These are phyloP conservation scores for Dascillus cervinus DNA, from an alignment of 2,888 invertebrate genomes.

Conservation along the genomic window DNA sequence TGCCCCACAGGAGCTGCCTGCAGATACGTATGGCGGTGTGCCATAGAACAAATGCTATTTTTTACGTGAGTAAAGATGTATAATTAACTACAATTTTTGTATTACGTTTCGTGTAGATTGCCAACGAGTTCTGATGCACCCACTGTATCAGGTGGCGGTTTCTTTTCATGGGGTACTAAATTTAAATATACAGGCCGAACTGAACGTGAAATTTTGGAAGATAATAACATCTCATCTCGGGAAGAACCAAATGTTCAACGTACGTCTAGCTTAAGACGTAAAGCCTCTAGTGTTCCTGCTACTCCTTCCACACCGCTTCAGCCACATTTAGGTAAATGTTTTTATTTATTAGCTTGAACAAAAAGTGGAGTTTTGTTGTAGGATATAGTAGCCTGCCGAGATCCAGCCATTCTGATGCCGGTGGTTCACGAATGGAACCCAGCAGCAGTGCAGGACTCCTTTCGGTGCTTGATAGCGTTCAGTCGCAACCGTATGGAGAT, in stretches of 20 bases:
- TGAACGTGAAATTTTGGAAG: slow-evolving; percentile 83
- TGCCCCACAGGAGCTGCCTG: slow-evolving; percentile 89
- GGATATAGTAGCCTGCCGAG: slow-evolving; percentile 81
- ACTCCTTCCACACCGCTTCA: slow-evolving; percentile 80
- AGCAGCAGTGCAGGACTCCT: slow-evolving; percentile 37
- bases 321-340: slow-evolving; percentile 53
- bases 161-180: slow-evolving; percentile 91
- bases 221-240: slow-evolving; percentile 60
- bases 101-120: no score
- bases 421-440: slow-evolving; percentile 39
- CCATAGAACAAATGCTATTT: slow-evolving; percentile 95
- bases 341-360: slow-evolving; percentile 2
- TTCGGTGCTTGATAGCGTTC: slow-evolving; percentile 36
- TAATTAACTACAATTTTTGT: no score
- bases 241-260: slow-evolving; percentile 47
- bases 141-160: slow-evolving; percentile 81
- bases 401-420: slow-evolving; percentile 68
- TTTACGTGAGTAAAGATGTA: slow-evolving; percentile 74
- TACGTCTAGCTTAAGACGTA: slow-evolving; percentile 56
- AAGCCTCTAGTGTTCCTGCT: slow-evolving; percentile 81
- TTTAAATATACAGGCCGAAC: slow-evolving; percentile 90
- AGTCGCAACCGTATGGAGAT: slow-evolving; percentile 36
- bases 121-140: slow-evolving; percentile 77
- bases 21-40: slow-evolving; percentile 95
- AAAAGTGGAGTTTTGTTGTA: slow-evolving; percentile 34